phyloP scores from a whole-genome alignment of 1,140 invertebrate species.

The Matsumurasca onukii region DNA sequence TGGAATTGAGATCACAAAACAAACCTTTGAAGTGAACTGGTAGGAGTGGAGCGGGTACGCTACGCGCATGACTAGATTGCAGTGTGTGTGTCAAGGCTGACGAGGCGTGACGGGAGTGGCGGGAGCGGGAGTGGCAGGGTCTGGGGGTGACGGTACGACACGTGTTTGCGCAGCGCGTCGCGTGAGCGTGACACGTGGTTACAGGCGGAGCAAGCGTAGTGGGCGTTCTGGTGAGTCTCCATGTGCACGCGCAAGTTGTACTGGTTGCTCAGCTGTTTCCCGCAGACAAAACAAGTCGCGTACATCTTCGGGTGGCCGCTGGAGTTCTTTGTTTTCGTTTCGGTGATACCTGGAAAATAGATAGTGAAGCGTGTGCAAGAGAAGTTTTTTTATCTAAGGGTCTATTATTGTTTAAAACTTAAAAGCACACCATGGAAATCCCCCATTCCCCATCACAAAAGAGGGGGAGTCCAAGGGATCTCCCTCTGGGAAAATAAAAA shows the following conservation, averaged over 20 bases:
- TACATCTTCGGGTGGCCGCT: constrained; percentile 51
- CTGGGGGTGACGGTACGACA: constrained; percentile 76
- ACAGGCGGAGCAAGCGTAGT: constrained; percentile 78
- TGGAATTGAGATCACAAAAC: constrained; percentile 25
- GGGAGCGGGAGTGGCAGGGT: background rate
- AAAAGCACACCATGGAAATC: no score
- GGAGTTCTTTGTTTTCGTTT: background rate
- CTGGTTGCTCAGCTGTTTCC: constrained; percentile 85
- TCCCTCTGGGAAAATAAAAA: no score
- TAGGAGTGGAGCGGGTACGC: background rate
- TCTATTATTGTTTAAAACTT: no score
- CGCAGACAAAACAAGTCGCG: constrained; percentile 80
- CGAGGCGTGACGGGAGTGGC: background rate
- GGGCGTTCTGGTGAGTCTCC: constrained; percentile 83
- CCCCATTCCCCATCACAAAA: no score
- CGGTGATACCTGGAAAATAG: constrained; percentile 7
- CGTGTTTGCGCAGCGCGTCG: constrained; percentile 83
- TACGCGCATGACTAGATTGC: background rate
- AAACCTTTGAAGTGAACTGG: constrained; percentile 14
- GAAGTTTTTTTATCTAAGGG: no score
- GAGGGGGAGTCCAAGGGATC: no score
- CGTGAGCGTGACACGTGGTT: constrained; percentile 80
- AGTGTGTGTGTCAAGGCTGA: background rate
- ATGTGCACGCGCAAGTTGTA: constrained; percentile 87
- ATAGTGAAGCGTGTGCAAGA: no score